Evolutionary conservation across 2,888 invertebrate genomes (phyloP).

Genomic region (Zootermopsis nevadensis): DNA sequence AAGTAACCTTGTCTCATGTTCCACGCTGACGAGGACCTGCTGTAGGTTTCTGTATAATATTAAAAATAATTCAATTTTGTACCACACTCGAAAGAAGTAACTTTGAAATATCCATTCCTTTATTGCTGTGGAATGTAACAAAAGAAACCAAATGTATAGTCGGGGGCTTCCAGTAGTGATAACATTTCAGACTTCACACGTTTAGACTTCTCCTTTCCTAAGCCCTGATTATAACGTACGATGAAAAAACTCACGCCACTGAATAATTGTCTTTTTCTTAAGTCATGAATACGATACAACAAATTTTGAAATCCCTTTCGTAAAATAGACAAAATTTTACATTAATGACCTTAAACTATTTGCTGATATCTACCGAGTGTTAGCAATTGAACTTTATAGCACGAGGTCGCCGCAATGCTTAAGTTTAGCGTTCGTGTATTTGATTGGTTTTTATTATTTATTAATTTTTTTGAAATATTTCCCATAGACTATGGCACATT

Average conservation of each 20-base stretch:
- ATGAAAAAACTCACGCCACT: neutral
- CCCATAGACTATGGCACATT: neutral
- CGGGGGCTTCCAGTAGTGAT: slow-evolving; percentile 42
- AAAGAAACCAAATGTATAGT: slow-evolving; percentile 17
- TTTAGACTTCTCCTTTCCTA: neutral
- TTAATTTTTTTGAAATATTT: neutral
- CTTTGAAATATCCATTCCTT: neutral
- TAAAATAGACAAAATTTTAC: neutral
- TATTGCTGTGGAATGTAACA: neutral
- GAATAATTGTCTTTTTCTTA: neutral
- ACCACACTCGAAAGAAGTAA: slow-evolving; percentile 10
- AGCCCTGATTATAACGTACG: neutral
- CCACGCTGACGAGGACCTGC: neutral
- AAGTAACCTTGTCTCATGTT: neutral
- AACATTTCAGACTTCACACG: slow-evolving; percentile 7
- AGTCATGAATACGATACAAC: neutral
- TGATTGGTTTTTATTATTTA: neutral
- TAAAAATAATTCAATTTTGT: slow-evolving; percentile 32
- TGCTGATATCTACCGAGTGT: neutral
- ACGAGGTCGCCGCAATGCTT: neutral
- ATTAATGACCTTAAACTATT: neutral
- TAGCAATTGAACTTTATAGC: neutral
- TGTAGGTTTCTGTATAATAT: neutral
- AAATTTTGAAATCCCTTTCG: neutral
- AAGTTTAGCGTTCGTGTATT: neutral